phyloP scores from a whole-genome alignment of 2,113 vertebrate species.

The Fukomys damarensis region DNA sequence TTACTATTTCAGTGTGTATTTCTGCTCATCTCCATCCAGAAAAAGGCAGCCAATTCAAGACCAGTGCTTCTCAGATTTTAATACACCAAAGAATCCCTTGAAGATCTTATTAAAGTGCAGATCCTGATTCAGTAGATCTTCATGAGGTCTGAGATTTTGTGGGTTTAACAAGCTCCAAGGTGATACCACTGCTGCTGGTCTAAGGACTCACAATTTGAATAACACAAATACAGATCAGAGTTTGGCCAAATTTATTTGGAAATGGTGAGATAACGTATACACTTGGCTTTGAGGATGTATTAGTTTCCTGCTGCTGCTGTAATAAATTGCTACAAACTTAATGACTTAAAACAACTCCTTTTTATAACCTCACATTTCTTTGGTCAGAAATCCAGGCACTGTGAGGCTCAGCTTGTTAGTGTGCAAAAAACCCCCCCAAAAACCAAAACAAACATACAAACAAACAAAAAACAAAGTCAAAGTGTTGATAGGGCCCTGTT shows the following conservation, averaged over 20 bases:
- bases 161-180: background rate
- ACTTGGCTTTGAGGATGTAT: background rate
- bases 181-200: background rate
- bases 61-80: background rate
- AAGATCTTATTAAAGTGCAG: background rate
- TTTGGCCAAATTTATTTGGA: background rate
- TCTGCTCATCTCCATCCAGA: background rate
- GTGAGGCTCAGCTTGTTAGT: background rate
- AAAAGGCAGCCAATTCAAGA: background rate
- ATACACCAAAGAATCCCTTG: background rate
- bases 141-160: background rate
- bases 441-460: background rate
- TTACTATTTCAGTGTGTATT: background rate
- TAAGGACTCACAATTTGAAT: background rate
- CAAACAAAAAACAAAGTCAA: background rate
- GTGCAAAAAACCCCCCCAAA: too few species aligned
- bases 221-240: background rate
- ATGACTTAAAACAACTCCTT: background rate
- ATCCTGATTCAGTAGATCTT: background rate
- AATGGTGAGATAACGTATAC: background rate
- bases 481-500: background rate
- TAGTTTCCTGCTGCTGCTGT: background rate
- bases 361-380: conserved; percentile 33
- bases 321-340: conserved; percentile 42
- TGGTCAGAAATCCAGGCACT: background rate